Evolutionary conservation across 1,140 invertebrate genomes (phyloP).

Genomic region (Eumaeus atala): DNA sequence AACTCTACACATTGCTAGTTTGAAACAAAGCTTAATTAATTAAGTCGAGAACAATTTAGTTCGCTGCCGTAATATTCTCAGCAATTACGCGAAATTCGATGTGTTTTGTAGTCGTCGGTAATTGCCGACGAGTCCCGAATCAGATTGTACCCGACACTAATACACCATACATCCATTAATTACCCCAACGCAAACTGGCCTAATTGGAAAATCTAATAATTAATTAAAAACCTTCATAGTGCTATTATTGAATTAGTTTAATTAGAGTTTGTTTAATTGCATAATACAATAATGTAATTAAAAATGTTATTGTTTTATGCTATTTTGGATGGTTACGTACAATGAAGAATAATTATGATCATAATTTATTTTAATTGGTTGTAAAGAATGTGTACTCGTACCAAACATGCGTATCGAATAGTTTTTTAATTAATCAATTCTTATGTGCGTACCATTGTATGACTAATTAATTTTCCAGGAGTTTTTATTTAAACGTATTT

Average conservation of each 20-base stretch:
- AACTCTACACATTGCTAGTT: slow-evolving; percentile 73
- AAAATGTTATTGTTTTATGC: slow-evolving; percentile 11
- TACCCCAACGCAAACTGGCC: slow-evolving; percentile 50
- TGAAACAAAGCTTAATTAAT: slow-evolving; percentile 75
- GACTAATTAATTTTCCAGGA: no score
- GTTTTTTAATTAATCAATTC: slow-evolving; percentile 6
- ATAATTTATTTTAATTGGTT: slow-evolving; percentile 6
- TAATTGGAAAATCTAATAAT: slow-evolving; percentile 69
- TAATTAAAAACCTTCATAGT: slow-evolving; percentile 38
- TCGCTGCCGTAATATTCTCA: slow-evolving; percentile 71
- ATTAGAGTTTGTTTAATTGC: background rate
- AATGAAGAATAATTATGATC: background rate
- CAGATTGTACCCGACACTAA: slow-evolving; percentile 66
- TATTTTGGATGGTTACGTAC: background rate
- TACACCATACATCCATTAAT: slow-evolving; percentile 66
- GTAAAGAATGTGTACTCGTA: background rate
- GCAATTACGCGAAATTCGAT: slow-evolving; percentile 70
- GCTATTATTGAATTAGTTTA: slow-evolving; percentile 23
- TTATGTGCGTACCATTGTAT: background rate
- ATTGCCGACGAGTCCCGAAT: slow-evolving; percentile 63
- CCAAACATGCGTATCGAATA: background rate
- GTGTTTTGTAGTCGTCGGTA: slow-evolving; percentile 67
- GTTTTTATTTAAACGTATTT: no score
- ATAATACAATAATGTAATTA: slow-evolving; percentile 3
- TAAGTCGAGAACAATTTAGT: slow-evolving; percentile 74